A percentile compares a stretch with the other conserved stretches of the same genome.
Evolutionary conservation across 1,140 invertebrate species (phyloP).

Genomic region (Achatina immaculata): DNA sequence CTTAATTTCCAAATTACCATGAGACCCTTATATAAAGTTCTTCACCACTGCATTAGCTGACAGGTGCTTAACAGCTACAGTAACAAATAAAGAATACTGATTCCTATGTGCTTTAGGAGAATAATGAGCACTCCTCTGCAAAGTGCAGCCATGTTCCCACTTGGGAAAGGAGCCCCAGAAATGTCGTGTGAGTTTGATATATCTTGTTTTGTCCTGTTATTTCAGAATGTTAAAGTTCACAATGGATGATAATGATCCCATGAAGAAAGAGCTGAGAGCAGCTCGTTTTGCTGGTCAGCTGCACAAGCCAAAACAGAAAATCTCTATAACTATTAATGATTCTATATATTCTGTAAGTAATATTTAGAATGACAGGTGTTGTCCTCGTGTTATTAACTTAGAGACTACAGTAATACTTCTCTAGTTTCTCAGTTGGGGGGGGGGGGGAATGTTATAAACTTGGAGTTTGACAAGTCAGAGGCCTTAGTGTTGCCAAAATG

Average conservation of each 20-base stretch:
- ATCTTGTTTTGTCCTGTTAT: neutral
- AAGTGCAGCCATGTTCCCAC: too few relatives aligned
- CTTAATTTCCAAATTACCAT: too few relatives aligned
- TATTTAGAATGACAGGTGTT: neutral
- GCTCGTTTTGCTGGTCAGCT: slow-evolving; percentile 80
- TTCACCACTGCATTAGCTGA: too few relatives aligned
- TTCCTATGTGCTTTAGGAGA: too few relatives aligned
- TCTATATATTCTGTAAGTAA: slow-evolving; percentile 41
- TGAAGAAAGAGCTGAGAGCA: slow-evolving; percentile 76
- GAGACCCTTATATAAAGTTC: too few relatives aligned
- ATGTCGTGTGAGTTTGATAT: neutral
- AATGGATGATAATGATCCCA: slow-evolving; percentile 58
- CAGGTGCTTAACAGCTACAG: too few relatives aligned
- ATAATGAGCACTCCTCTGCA: too few relatives aligned
- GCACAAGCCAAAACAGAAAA: slow-evolving; percentile 50
- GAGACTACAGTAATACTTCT: neutral
- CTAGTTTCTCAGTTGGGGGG: neutral
- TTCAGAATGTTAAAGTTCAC: slow-evolving; percentile 32
- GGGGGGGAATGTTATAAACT: neutral
- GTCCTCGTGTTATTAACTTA: neutral
- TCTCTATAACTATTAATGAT: slow-evolving; percentile 58
- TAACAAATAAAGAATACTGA: too few relatives aligned
- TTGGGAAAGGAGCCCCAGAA: too few relatives aligned
- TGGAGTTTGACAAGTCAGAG: neutral
- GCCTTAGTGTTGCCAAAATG: too few relatives aligned